Conservation (phyloP, 2,797 vertebrate species). For the Falco columbarius region DNA sequence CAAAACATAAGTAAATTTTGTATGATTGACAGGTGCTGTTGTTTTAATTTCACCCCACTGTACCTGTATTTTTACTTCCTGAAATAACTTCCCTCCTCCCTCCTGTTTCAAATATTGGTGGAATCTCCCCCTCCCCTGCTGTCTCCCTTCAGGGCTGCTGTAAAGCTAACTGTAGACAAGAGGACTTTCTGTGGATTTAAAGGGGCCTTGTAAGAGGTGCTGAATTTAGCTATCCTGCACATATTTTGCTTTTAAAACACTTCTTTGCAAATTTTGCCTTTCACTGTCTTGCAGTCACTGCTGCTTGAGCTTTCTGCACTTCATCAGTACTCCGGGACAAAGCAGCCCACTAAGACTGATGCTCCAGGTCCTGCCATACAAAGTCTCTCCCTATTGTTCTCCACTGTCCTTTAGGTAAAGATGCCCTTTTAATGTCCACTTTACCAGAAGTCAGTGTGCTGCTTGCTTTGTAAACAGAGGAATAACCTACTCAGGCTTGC, state of each 20-base stretch:
- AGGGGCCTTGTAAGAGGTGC: not conserved
- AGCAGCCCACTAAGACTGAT: not conserved
- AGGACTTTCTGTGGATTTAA: not conserved
- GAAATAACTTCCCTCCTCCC: not conserved
- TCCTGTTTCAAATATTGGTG: not conserved
- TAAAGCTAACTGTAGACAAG: not conserved
- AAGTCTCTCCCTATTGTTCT: not conserved
- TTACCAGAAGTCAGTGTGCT: not conserved
- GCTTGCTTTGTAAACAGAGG: constrained; percentile 37
- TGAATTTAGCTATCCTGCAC: not conserved
- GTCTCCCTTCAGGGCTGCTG: constrained; percentile 1
- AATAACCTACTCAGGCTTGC: not conserved
- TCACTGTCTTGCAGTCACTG: not conserved
- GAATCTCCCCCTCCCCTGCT: not conserved
- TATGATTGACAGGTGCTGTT: not conserved
- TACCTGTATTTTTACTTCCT: not conserved
- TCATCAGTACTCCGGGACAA: not conserved
- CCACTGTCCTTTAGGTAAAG: not conserved
- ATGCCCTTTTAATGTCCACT: not conserved
- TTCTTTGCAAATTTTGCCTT: not conserved
- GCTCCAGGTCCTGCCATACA: not conserved
- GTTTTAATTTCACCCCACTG: not conserved
- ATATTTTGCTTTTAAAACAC: not conserved
- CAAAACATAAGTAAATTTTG: not conserved
- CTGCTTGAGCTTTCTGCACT: not conserved